Evolutionary conservation across 2,888 invertebrate species (phyloP).

Genomic region (Platerodrilus igneus): DNA sequence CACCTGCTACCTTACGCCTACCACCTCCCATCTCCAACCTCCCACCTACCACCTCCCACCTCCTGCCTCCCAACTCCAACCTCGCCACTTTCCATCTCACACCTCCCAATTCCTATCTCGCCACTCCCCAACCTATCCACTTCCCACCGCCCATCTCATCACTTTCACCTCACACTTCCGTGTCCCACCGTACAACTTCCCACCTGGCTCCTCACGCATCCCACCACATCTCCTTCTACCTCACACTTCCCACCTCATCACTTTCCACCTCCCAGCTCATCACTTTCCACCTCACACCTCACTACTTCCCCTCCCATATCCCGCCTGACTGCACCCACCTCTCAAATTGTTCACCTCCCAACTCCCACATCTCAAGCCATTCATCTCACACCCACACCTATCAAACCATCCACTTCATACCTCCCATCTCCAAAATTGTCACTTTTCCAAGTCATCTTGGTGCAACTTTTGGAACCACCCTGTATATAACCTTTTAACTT

Average conservation of each 20-base stretch:
- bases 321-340: neutral
- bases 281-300: neutral
- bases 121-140: neutral
- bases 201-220: neutral
- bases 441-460: no score
- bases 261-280: neutral
- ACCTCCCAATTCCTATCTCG: neutral
- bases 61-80: constrained; percentile 7
- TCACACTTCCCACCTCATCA: neutral
- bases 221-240: neutral
- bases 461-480: no score
- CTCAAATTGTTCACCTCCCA: neutral
- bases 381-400: neutral
- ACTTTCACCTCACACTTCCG: neutral
- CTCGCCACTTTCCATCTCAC: neutral
- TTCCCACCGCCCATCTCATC: neutral
- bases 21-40: constrained; percentile 4
- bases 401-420: neutral
- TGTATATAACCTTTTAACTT: no score
- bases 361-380: neutral
- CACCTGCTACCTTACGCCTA: constrained; percentile 1
- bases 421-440: no score
- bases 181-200: neutral
- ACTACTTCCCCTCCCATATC: neutral
- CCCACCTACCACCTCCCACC: constrained; percentile 10